Evolutionary conservation across 2,888 invertebrate species (phyloP).

Genomic region (Amiota mariae): DNA sequence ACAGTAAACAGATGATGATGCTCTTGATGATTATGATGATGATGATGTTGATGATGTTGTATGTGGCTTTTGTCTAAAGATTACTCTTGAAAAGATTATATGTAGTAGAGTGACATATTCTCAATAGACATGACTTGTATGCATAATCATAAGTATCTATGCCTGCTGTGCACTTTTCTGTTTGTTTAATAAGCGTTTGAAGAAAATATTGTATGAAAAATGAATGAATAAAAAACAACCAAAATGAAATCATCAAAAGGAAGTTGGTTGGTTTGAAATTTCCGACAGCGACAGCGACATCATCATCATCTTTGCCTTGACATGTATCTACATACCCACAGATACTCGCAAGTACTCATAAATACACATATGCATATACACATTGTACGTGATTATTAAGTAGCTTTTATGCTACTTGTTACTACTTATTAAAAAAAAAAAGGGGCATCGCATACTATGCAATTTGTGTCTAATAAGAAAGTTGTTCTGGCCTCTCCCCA

Average conservation of each 20-base stretch:
- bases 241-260: slow-evolving; percentile 36
- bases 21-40: background rate
- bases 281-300: slow-evolving; percentile 27
- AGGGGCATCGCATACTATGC: too few relatives aligned
- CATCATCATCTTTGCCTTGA: slow-evolving; percentile 39
- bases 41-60: background rate
- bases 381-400: background rate
- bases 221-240: background rate
- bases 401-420: too few relatives aligned
- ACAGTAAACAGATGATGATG: background rate
- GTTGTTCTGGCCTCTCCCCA: too few relatives aligned
- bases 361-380: background rate
- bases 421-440: too few relatives aligned
- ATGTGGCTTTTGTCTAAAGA: slow-evolving; percentile 10
- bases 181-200: background rate
- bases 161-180: slow-evolving; percentile 10
- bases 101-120: slow-evolving; percentile 10
- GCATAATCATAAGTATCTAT: background rate
- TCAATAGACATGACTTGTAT: background rate
- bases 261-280: slow-evolving; percentile 48
- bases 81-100: slow-evolving; percentile 15
- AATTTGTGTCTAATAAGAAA: too few relatives aligned
- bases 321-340: slow-evolving; percentile 33
- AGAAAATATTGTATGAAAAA: background rate
- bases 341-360: too few relatives aligned